These are phyloP conservation scores for Tamandua tetradactyla DNA, from an alignment of 2,797 vertebrate species.

Conservation along the genomic window DNA sequence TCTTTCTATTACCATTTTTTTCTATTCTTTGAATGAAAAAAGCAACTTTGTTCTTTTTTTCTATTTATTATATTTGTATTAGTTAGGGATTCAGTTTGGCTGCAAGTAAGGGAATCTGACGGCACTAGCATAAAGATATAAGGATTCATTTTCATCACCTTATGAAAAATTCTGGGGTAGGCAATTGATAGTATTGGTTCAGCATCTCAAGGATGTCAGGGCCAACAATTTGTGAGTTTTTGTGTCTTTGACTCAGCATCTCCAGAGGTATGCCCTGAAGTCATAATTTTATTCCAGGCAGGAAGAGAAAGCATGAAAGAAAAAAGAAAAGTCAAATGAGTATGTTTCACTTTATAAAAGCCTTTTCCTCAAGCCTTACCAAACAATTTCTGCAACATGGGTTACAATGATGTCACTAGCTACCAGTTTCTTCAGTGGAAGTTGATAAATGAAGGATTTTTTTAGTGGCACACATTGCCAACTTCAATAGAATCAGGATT, in stretches of 20 bases:
- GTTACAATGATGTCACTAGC: background rate
- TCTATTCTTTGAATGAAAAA: background rate
- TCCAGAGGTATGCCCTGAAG: background rate
- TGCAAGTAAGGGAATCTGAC: background rate
- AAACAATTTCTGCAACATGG: background rate
- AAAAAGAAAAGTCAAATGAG: background rate
- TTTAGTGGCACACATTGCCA: background rate
- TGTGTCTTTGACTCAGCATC: background rate
- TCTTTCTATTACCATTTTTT: background rate
- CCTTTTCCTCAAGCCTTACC: background rate
- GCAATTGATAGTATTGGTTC: background rate
- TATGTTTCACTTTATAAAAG: background rate
- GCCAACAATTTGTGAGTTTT: background rate
- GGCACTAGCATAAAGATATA: background rate
- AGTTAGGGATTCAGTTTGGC: background rate
- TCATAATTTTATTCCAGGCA: background rate
- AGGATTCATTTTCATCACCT: background rate
- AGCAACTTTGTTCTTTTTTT: background rate
- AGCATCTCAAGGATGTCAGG: background rate
- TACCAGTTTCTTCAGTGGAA: background rate
- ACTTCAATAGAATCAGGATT: background rate
- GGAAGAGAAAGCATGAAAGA: background rate
- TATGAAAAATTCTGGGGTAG: background rate
- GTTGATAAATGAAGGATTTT: background rate
- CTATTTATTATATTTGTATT: background rate